Evolutionary conservation across 2,113 vertebrate species (phyloP).

Genomic region (Phyllopteryx taeniolatus): DNA sequence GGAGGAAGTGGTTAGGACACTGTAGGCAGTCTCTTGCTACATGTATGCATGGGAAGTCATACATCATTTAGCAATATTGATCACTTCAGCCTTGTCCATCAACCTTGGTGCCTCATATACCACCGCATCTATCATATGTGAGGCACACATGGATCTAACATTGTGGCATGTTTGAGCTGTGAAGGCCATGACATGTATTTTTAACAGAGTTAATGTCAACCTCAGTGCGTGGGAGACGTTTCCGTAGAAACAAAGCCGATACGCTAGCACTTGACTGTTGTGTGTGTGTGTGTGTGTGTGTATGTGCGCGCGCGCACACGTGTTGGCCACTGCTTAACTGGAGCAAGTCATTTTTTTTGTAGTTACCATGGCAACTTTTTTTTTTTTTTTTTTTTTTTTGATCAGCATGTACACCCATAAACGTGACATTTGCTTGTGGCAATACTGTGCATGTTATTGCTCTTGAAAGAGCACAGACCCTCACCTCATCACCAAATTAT

Average conservation of each 20-base stretch:
- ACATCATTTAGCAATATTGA: conserved; percentile 28
- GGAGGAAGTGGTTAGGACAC: conserved; percentile 54
- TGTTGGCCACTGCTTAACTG: conserved; percentile 22
- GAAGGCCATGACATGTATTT: background rate
- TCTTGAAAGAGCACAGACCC: background rate
- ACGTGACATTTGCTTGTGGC: conserved; percentile 28
- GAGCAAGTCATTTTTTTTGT: conserved; percentile 28
- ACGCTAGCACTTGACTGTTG: conserved; percentile 12
- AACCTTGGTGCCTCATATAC: conserved; percentile 12
- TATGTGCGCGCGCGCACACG: background rate
- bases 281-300: background rate
- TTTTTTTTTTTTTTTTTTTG: background rate
- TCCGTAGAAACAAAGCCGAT: conserved; percentile 42
- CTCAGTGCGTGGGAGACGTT: conserved; percentile 49
- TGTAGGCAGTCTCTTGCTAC: conserved; percentile 30
- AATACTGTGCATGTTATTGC: conserved; percentile 10
- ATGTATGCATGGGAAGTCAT: conserved; percentile 2
- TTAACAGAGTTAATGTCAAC: conserved; percentile 7
- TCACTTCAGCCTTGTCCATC: conserved; percentile 15
- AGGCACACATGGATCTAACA: conserved; percentile 1
- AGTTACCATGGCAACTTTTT: conserved; percentile 63
- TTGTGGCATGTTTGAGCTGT: background rate
- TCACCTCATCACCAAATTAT: background rate
- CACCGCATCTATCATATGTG: conserved; percentile 17
- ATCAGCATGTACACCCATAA: conserved; percentile 26